Conservation (phyloP, 23 tunicate species). For the Ciona savignyi region DNA sequence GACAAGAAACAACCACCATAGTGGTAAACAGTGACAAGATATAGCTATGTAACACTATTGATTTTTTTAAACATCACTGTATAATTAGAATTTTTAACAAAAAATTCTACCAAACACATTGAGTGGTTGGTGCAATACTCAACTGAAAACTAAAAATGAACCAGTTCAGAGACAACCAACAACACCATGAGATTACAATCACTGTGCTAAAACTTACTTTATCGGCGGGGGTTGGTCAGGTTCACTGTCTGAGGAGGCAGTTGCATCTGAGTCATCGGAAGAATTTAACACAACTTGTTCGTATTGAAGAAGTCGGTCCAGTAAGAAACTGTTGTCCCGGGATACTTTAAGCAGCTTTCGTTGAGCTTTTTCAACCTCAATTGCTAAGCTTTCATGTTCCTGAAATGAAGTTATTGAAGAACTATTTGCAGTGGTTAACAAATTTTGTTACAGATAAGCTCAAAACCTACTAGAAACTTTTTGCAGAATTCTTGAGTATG, state of each 20-base stretch:
- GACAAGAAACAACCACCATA: no score
- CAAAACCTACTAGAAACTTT: not conserved
- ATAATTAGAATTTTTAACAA: no score
- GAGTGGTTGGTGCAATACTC: no score
- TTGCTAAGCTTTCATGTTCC: conserved; percentile 67
- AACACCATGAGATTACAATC: no score
- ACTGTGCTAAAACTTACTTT: conserved; percentile 53
- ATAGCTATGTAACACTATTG: no score
- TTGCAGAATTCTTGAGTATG: not conserved
- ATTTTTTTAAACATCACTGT: no score
- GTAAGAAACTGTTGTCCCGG: conserved; percentile 65
- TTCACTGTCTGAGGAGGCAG: conserved; percentile 74
- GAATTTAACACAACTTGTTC: conserved; percentile 63
- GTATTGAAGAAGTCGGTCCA: conserved; percentile 66
- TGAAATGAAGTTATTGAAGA: conserved; percentile 2
- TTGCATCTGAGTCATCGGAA: conserved; percentile 63
- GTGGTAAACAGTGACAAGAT: no score
- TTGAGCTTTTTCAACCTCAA: conserved; percentile 75
- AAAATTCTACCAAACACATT: no score
- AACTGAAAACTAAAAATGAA: no score
- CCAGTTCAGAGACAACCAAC: no score
- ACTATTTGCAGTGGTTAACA: not conserved
- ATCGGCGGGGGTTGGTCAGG: conserved; percentile 9
- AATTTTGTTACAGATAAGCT: not conserved
- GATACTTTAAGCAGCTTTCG: conserved; percentile 62